Evolutionary conservation across 2,113 vertebrate species (phyloP), one percentile per base, ranked within the genome.

Genomic region (Semicossyphus pulcher): DNA sequence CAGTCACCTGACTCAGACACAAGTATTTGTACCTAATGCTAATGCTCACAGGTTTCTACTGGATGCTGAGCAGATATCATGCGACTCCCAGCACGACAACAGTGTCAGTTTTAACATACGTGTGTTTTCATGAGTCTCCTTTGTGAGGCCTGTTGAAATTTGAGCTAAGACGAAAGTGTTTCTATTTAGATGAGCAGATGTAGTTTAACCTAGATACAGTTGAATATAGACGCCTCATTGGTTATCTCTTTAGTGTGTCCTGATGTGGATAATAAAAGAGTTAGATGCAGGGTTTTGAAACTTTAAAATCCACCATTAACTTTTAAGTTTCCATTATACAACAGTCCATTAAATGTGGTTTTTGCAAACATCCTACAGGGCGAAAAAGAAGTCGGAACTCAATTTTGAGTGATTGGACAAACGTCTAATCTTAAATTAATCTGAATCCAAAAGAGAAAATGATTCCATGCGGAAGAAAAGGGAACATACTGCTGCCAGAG

Each of bases 1-100:
- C 10, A 10, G 44, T 56, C 54, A 60, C 25, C 66, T 65, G 70
- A 78, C 61, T 66, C 73, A 31, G 5, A 29, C 8, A 15, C 20
- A 54, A 68, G 42, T 64, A 47, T 85, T 73, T 75, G 57, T n/a
- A 75, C 54, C 58, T 60, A 45, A 63, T 49, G 57, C 62, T 63
- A n/a, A n/a, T 0, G 2, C 32, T 58, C 15, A 15, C 37, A 20
- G 49, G 56, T 47, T 57, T 56, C 34, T 25, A 31, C 26, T 49
- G 23, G 28, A 26, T 47, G 21, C 9, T 64, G 51, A 39, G 45
- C 60, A 26, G 21, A n/a, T 76, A 67, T 79, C 67, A 47, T 25
- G 20, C 78, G 83, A 78, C 73, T 74, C 52, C 16, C 39, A 54
- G 56, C 56, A 21, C 7, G 60, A 71, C 31, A 26, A 3, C 52